phyloP scores from a whole-genome alignment of 2,113 vertebrate genomes.

The Lontra canadensis region DNA sequence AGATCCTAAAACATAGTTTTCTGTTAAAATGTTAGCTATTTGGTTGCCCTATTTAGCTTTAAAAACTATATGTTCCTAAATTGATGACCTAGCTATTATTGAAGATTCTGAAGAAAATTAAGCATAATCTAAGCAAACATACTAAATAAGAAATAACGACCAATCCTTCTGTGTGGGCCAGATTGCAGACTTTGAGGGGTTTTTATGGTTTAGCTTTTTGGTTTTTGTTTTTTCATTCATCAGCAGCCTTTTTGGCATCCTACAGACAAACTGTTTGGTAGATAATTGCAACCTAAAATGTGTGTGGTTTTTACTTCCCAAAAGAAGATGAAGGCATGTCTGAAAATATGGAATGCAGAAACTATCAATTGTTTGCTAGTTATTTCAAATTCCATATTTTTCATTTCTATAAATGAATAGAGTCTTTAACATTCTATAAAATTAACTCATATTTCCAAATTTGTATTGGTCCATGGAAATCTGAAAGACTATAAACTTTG shows the following conservation, averaged over 20 bases:
- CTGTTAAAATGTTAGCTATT: constrained; percentile 65
- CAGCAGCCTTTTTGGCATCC: constrained; percentile 35
- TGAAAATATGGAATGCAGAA: constrained; percentile 3
- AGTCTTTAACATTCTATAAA: background rate
- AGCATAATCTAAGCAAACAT: constrained; percentile 55
- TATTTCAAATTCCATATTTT: constrained; percentile 43
- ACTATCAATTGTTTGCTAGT: background rate
- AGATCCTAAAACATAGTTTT: constrained; percentile 65
- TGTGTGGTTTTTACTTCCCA: background rate
- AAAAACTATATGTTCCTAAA: constrained; percentile 63
- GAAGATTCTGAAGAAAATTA: constrained; percentile 56
- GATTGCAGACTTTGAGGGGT: background rate
- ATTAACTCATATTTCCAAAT: background rate
- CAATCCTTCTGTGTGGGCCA: constrained; percentile 21
- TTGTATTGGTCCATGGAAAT: background rate
- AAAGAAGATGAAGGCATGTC: background rate
- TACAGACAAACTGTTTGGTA: constrained; percentile 37
- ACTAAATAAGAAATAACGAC: constrained; percentile 60
- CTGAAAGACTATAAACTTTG: background rate
- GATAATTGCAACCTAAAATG: background rate
- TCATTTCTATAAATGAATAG: background rate
- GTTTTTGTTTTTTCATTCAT: constrained; percentile 45
- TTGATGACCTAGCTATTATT: constrained; percentile 58
- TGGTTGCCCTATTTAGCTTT: constrained; percentile 56
- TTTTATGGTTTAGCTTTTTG: background rate